Evolutionary conservation across 2,888 invertebrate species (phyloP).

Genomic region (Eupeodes luniger): DNA sequence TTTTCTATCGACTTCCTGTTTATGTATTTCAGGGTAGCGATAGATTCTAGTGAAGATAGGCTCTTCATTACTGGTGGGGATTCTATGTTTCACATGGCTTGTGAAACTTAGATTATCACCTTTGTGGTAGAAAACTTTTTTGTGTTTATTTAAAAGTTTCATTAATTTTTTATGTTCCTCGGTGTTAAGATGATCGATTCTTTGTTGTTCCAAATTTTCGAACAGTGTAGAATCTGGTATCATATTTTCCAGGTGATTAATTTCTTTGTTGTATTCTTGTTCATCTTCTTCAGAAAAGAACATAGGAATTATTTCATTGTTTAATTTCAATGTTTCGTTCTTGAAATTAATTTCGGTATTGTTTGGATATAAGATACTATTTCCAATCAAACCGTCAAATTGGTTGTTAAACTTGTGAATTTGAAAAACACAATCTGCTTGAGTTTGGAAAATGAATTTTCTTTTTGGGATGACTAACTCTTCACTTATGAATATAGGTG

Average conservation of each 20-base stretch:
- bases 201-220: slow-evolving; percentile 10
- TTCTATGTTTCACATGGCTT: neutral
- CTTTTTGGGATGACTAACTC: neutral
- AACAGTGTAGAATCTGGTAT: neutral
- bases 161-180: neutral
- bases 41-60: neutral
- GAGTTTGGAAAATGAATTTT: slow-evolving; percentile 19
- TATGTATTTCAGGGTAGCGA: slow-evolving; percentile 3
- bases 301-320: neutral
- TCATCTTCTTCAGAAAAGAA: neutral
- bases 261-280: neutral
- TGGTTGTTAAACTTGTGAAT: slow-evolving; percentile 1
- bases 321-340: neutral
- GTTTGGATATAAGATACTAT: too few relatives aligned
- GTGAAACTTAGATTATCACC: neutral
- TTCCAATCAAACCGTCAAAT: too few relatives aligned
- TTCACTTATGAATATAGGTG: neutral
- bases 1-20: neutral
- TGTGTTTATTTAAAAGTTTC: slow-evolving; percentile 1
- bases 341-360: too few relatives aligned
- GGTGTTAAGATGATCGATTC: neutral
- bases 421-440: neutral
- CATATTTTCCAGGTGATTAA: neutral
- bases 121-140: neutral
- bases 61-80: slow-evolving; percentile 7